These are phyloP conservation scores for Drosophila sordidula DNA, from an alignment of 2,888 invertebrate species.

Conservation along the genomic window DNA sequence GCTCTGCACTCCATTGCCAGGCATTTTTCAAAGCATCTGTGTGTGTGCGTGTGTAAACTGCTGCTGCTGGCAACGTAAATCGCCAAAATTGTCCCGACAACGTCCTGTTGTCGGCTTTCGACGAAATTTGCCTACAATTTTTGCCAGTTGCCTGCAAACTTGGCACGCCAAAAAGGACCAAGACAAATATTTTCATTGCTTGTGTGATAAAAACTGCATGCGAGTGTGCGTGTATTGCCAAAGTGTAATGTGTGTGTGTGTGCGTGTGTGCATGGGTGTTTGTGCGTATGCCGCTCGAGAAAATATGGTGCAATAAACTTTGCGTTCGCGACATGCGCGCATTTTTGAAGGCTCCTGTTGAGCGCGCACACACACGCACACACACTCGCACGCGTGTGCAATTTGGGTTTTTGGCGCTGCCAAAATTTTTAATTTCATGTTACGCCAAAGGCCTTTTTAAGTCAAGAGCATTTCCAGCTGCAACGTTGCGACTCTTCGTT, in stretches of 20 bases:
- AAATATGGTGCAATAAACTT: conserved; percentile 67
- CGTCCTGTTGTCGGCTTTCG: conserved; percentile 67
- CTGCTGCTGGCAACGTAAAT: conserved; percentile 64
- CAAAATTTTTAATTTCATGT: conserved; percentile 73
- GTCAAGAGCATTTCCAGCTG: conserved; percentile 48
- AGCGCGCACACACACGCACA: conserved; percentile 25
- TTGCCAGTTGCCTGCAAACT: conserved; percentile 57
- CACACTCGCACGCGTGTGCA: conserved; percentile 5
- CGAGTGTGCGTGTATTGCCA: conserved; percentile 1
- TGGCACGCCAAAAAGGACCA: conserved; percentile 58
- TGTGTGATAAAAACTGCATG: conserved; percentile 62
- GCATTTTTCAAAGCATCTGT: conserved; percentile 62
- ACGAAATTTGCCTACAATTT: conserved; percentile 74
- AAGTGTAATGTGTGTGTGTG: conserved; percentile 10
- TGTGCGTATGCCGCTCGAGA: conserved; percentile 53
- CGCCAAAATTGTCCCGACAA: conserved; percentile 64
- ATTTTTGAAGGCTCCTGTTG: conserved; percentile 73
- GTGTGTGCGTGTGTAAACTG: conserved; percentile 25
- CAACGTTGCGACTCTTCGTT: conserved; percentile 16
- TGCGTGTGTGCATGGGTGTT: conserved; percentile 25
- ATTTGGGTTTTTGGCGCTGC: conserved; percentile 45
- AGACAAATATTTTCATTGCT: conserved; percentile 68
- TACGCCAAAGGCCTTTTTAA: conserved; percentile 58
- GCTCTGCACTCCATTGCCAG: conserved; percentile 31
- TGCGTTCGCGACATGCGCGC: conserved; percentile 65